Evolutionary conservation across 2,113 vertebrate species (phyloP).

Genomic region (Origma solitaria): DNA sequence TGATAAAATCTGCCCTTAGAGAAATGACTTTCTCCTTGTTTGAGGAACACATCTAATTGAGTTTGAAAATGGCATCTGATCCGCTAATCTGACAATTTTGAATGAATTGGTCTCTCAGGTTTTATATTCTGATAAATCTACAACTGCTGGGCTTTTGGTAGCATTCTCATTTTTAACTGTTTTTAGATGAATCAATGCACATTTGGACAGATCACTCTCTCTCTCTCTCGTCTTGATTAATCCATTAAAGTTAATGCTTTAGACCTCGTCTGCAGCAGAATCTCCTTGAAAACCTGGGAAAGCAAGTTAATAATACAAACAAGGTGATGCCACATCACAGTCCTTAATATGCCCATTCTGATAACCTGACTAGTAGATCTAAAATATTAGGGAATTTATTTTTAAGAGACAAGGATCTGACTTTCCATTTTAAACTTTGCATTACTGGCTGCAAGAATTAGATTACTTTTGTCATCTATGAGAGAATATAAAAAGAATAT

Average conservation of each 20-base stretch:
- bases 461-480: not conserved
- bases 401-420: not conserved
- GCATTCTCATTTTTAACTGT: conserved; percentile 30
- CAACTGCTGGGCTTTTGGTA: not conserved
- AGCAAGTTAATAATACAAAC: not conserved
- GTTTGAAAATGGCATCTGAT: conserved; percentile 48
- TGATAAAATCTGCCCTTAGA: conserved; percentile 64
- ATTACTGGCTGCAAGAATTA: not conserved
- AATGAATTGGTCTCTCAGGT: conserved; percentile 6
- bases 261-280: not conserved
- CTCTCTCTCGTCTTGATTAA: conserved; percentile 6
- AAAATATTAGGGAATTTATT: not conserved
- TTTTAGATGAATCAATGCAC: conserved; percentile 51
- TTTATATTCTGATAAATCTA: conserved; percentile 36
- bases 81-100: not conserved
- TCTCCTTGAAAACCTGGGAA: conserved; percentile 36
- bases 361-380: not conserved
- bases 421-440: not conserved
- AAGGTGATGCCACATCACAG: not conserved
- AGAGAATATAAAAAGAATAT: not conserved
- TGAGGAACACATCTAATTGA: conserved; percentile 30
- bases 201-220: not conserved
- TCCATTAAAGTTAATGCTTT: conserved; percentile 25
- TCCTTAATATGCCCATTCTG: not conserved
- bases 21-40: conserved; percentile 27